A percentile compares a stretch with the other conserved stretches of the same genome.
phyloP scores from a whole-genome alignment of 2,113 vertebrate species.

The Paraplagusia blochii region DNA sequence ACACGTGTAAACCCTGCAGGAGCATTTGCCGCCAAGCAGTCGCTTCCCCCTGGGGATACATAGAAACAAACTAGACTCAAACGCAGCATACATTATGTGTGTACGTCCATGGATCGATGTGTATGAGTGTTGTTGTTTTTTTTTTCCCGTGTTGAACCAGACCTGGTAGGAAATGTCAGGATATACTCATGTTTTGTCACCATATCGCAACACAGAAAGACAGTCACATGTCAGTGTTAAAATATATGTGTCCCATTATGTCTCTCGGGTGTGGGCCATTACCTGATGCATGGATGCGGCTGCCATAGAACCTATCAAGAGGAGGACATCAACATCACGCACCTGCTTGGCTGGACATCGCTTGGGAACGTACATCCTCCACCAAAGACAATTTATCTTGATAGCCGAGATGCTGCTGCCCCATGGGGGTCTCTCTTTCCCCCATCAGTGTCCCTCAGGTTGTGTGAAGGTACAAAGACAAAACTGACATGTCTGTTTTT shows the following conservation, averaged over 20 bases:
- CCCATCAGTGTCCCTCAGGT: conserved; percentile 35
- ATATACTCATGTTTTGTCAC: conserved; percentile 17
- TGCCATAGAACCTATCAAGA: conserved; percentile 46
- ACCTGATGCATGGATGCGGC: conserved; percentile 37
- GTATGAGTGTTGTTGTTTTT: conserved; percentile 11
- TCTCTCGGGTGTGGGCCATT: conserved; percentile 60
- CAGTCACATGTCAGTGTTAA: neutral
- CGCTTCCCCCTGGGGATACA: conserved; percentile 30
- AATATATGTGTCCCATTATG: conserved; percentile 7
- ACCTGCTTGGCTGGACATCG: conserved; percentile 52
- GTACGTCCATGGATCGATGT: neutral
- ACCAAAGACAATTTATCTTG: conserved; percentile 54
- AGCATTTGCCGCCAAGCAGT: conserved; percentile 26
- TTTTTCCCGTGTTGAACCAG: conserved; percentile 1
- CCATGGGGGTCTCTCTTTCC: conserved; percentile 12
- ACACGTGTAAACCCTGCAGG: conserved; percentile 8
- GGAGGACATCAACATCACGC: conserved; percentile 46
- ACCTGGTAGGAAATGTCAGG: conserved; percentile 1
- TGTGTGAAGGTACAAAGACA: conserved; percentile 30
- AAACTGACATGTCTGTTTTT: conserved; percentile 31
- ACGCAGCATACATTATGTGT: conserved; percentile 13
- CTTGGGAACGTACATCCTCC: conserved; percentile 43
- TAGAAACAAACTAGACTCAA: conserved; percentile 27
- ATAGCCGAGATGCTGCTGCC: conserved; percentile 21
- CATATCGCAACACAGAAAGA: conserved; percentile 3